Conservation (phyloP, 2,797 vertebrate species). For the Molossus molossus region DNA sequence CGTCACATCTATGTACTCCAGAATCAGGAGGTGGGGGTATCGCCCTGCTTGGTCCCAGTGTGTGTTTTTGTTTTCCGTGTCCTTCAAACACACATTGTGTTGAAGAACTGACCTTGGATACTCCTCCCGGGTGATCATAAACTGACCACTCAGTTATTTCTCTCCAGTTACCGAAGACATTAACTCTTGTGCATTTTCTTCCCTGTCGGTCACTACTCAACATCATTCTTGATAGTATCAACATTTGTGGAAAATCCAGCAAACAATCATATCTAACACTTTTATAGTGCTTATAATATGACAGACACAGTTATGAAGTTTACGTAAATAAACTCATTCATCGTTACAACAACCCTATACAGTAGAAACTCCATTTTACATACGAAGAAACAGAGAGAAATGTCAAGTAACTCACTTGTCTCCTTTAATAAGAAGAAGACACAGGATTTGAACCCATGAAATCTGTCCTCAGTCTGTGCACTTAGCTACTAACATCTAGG, state of each 20-base stretch:
- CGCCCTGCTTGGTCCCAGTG: not conserved
- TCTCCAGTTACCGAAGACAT: not conserved
- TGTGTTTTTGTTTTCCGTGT: not conserved
- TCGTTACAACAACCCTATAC: not conserved
- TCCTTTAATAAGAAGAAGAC: not conserved
- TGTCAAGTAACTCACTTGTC: not conserved
- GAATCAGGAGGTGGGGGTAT: not conserved
- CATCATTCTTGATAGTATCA: not conserved
- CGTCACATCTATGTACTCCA: not conserved
- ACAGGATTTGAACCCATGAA: not conserved
- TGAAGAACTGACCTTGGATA: not conserved
- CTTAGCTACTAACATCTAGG: not conserved
- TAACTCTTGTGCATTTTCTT: not conserved
- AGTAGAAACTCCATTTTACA: not conserved
- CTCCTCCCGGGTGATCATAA: not conserved
- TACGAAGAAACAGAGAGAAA: not conserved
- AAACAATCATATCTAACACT: not conserved
- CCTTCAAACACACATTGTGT: not conserved
- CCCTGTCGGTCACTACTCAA: not conserved
- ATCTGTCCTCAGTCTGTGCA: not conserved
- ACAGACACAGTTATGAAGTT: not conserved
- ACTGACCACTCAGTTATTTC: not conserved
- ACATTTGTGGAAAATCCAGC: not conserved
- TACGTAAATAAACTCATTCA: not conserved
- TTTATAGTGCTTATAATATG: not conserved